Evolutionary conservation across 2,113 vertebrate species (phyloP).

Genomic region (Pachycephala philippinensis): DNA sequence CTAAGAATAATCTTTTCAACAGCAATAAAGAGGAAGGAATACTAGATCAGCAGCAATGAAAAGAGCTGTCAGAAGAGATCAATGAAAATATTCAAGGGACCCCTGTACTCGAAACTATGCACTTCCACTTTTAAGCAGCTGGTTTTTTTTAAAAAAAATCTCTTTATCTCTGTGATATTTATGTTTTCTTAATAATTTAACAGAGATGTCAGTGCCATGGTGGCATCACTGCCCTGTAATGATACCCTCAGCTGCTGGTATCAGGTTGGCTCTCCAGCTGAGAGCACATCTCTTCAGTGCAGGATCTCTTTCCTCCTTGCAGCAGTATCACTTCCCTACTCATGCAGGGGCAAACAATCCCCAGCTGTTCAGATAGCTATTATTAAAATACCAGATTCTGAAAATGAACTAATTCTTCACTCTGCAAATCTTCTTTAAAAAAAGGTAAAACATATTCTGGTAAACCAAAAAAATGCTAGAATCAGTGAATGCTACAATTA

Average conservation of each 20-base stretch:
- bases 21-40: not conserved
- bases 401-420: not conserved
- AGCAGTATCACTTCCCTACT: not conserved
- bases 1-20: not conserved
- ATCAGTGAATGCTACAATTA: not conserved
- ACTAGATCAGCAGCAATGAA: not conserved
- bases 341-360: not conserved
- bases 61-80: not conserved
- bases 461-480: not conserved
- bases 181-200: not conserved
- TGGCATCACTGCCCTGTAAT: not conserved
- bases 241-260: not conserved
- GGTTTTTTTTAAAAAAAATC: not conserved
- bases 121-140: not conserved
- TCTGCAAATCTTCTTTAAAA: not conserved
- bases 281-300: not conserved
- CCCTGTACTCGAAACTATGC: not conserved
- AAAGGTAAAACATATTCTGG: not conserved
- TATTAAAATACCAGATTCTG: not conserved
- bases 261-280: not conserved
- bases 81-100: not conserved
- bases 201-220: not conserved
- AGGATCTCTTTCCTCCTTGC: not conserved
- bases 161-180: not conserved
- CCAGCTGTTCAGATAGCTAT: not conserved